Evolutionary conservation across 2,113 vertebrate species (phyloP).

Genomic region (Nycticorax nycticorax): DNA sequence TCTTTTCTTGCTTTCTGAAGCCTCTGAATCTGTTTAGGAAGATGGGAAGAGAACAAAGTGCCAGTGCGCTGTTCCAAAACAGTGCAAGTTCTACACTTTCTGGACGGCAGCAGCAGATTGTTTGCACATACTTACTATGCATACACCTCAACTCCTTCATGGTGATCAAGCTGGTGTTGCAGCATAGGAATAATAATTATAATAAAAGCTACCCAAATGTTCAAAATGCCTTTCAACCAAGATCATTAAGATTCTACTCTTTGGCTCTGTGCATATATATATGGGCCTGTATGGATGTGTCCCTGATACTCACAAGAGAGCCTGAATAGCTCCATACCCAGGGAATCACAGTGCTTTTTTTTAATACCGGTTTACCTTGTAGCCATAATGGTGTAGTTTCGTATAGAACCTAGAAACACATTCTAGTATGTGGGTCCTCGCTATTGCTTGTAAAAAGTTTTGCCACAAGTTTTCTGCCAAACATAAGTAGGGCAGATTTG

Average conservation of each 20-base stretch:
- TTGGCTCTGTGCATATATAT: neutral
- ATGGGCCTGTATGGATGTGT: neutral
- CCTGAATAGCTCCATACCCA: neutral
- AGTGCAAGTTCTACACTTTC: neutral
- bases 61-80: neutral
- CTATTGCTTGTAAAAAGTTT: neutral
- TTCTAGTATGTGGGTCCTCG: neutral
- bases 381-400: neutral
- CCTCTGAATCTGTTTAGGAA: neutral
- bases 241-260: neutral
- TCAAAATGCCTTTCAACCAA: neutral
- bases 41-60: neutral
- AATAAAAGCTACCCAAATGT: neutral
- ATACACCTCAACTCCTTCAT: neutral
- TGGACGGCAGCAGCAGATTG: neutral
- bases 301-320: neutral
- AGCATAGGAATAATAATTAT: neutral
- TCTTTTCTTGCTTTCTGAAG: neutral
- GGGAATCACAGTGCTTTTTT: neutral
- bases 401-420: neutral
- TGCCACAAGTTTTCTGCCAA: neutral
- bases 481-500: neutral
- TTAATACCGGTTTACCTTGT: neutral
- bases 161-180: neutral
- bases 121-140: accelerated